Evolutionary conservation across 2,797 vertebrate species (phyloP).

Genomic region (Acropternis orthonyx): DNA sequence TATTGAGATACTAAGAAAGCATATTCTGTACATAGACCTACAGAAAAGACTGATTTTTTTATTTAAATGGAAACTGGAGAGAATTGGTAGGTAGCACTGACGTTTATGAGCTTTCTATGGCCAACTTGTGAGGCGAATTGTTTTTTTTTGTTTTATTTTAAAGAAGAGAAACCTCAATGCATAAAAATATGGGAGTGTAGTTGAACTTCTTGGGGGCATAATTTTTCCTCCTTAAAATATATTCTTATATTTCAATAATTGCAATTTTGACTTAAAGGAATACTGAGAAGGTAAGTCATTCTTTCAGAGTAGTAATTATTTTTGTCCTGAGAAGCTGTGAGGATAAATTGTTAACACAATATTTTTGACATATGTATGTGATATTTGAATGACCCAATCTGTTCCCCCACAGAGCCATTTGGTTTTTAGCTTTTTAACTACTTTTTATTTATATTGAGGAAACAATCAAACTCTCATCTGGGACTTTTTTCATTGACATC

Average conservation of each 20-base stretch:
- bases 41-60: not conserved
- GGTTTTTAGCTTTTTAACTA: not conserved
- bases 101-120: not conserved
- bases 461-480: constrained; percentile 23
- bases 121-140: not conserved
- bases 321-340: not conserved
- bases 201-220: not conserved
- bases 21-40: not conserved
- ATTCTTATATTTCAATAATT: not conserved
- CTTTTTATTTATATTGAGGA: constrained; percentile 16
- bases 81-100: not conserved
- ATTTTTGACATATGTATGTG: not conserved
- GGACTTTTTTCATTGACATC: not conserved
- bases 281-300: not conserved
- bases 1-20: not conserved
- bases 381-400: not conserved
- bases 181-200: not conserved
- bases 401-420: not conserved
- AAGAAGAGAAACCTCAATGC: not conserved
- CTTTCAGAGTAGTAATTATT: not conserved
- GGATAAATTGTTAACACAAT: not conserved
- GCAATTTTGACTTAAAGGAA: not conserved
- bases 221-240: not conserved
- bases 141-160: not conserved
- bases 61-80: not conserved